Base-by-base conservation (phyloP, 2,888 invertebrate genomes). In the Drepanosiphum platanoidis region DNA sequence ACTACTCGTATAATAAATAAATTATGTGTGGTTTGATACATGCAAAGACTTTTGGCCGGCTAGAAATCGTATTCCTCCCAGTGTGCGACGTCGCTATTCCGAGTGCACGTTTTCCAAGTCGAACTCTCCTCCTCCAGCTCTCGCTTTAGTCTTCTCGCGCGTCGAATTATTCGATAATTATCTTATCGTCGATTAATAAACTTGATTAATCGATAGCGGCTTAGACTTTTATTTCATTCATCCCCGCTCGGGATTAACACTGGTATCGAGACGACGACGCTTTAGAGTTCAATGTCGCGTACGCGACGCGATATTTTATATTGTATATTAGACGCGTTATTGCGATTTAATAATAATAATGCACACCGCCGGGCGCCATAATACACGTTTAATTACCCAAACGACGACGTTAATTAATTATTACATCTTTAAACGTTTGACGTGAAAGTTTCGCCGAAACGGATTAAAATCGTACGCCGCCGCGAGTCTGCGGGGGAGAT, bases 271-370 rank as follows among this genome's bases (percentile, higher is more conserved):
- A 75, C 34, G 32, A 36, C 58, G 58, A 52, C 34, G 58, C 75
- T 52, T 18, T 42, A 32, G 34, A 75, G 52, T 75, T 75, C 58
- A 75, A 75, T 58, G 34, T 75, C 58, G n/a, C n/a, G n/a, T n/a
- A n/a, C n/a, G n/a, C n/a, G n/a, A n/a, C n/a, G n/a, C n/a, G n/a
- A n/a, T n/a, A 34, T 22, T n/a, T 75, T 52, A 75, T 75, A 42
- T 42, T 46, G 13, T 46, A 46, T 46, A 9, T 46, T 13, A 13
- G 3, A 46, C 9, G 11, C n/a, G 27, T n/a, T n/a, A n/a, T n/a
- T n/a, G n/a, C n/a, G n/a, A n/a, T n/a, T n/a, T n/a, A n/a, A n/a
- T 46, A 46, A 13, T 13, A 46, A 18, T 22, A 18, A 52, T 52
- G 22, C 52, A 52, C 39, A 52, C 30, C 30, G 13, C 13, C 3